phyloP scores from a whole-genome alignment of 2,113 vertebrate genomes.

The Misgurnus anguillicaudatus region DNA sequence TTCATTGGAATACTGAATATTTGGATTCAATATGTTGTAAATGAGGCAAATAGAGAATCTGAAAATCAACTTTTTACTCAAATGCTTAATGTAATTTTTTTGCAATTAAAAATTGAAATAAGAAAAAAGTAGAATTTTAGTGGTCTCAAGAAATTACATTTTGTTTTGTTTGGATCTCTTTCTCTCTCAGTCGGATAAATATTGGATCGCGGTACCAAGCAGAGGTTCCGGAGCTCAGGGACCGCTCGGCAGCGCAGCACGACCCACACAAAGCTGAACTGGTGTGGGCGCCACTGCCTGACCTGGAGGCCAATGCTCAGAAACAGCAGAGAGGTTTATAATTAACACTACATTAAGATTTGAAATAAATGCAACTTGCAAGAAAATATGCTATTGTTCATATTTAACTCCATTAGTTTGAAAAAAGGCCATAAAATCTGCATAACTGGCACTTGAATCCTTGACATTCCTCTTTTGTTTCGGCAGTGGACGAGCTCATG shows the following conservation, averaged over 20 bases:
- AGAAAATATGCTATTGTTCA: not conserved
- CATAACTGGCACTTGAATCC: not conserved
- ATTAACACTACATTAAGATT: too few relatives aligned
- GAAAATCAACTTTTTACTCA: not conserved
- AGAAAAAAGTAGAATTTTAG: too few relatives aligned
- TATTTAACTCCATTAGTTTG: too few relatives aligned
- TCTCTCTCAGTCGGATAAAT: conserved; percentile 86
- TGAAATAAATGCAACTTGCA: too few relatives aligned
- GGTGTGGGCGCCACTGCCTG: conserved; percentile 83
- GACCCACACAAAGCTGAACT: conserved; percentile 87
- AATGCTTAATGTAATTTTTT: too few relatives aligned
- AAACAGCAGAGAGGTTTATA: conserved; percentile 81
- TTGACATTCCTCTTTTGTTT: conserved; percentile 9
- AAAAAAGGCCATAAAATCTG: not conserved
- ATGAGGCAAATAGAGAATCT: too few relatives aligned
- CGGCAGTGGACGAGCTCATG: conserved; percentile 88
- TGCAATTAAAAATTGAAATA: too few relatives aligned
- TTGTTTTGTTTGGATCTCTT: not conserved
- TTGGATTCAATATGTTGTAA: too few relatives aligned
- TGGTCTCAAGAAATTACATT: not conserved
- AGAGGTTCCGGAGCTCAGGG: conserved; percentile 86
- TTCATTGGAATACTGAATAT: too few relatives aligned
- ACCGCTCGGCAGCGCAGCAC: conserved; percentile 74
- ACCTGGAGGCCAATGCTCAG: conserved; percentile 76
- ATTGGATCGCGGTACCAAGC: conserved; percentile 94